Conservation (phyloP, 1,140 invertebrate genomes). For the Acromyrmex echinatior region DNA sequence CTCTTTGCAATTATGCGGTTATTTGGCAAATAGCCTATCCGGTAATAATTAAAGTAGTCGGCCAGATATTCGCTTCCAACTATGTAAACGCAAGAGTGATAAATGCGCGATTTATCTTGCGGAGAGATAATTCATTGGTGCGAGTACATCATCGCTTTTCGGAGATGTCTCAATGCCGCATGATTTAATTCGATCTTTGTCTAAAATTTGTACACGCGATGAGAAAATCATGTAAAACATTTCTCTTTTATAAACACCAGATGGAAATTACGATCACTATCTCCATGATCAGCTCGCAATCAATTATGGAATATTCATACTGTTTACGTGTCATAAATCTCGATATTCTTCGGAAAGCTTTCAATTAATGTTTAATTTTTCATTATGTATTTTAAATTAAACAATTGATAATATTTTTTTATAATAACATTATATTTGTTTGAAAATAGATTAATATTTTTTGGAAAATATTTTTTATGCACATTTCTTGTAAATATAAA, state of each 20-base stretch:
- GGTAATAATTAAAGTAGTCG: slow-evolving; percentile 9
- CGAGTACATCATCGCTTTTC: slow-evolving; percentile 28
- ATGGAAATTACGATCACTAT: not conserved
- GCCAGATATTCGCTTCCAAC: not conserved
- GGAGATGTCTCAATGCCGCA: not conserved
- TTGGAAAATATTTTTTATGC: not conserved
- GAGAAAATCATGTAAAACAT: not conserved
- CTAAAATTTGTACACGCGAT: not conserved
- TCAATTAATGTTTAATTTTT: too few species aligned
- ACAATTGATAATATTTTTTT: too few species aligned
- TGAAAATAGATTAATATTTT: too few species aligned
- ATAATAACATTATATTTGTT: too few species aligned
- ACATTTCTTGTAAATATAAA: not conserved
- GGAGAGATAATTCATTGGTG: slow-evolving; percentile 17
- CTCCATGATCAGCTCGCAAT: not conserved
- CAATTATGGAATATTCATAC: not conserved
- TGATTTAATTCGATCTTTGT: slow-evolving; percentile 3
- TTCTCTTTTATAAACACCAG: not conserved
- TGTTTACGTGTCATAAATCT: too few species aligned
- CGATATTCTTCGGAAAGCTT: too few species aligned
- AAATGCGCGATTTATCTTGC: slow-evolving; percentile 11
- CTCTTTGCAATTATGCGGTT: not conserved
- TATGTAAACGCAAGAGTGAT: slow-evolving; percentile 30
- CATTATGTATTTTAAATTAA: too few species aligned
- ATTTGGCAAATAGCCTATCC: slow-evolving; percentile 11